Percentiles rank a stretch among this genome's conserved stretches.
phyloP scores from a whole-genome alignment of 2,888 invertebrate species.

The Laspeyria flexula region DNA sequence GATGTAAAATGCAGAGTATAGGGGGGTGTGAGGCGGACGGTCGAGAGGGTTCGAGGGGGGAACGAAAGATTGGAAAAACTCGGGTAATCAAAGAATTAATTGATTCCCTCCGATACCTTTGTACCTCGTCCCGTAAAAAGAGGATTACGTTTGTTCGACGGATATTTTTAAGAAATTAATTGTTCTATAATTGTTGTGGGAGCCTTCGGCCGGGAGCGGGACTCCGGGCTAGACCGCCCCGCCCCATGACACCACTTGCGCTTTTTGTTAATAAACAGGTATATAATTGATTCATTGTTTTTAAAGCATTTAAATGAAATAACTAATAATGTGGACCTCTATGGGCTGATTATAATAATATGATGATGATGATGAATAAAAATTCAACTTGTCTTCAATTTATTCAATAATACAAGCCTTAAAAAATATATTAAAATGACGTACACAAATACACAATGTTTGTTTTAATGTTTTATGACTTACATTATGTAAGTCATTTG shows the following conservation, averaged over 20 bases:
- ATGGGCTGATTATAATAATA: too few species aligned
- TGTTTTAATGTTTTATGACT: too few species aligned
- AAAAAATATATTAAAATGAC: too few species aligned
- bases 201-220: conserved; percentile 1
- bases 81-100: conserved; percentile 62
- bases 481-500: too few species aligned
- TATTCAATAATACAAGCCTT: too few species aligned
- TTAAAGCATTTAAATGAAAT: too few species aligned
- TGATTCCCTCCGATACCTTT: conserved; percentile 48
- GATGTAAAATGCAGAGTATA: conserved; percentile 37
- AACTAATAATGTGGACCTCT: too few species aligned
- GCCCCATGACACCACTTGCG: background rate
- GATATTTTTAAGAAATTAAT: conserved; percentile 33
- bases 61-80: conserved; percentile 47
- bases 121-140: conserved; percentile 30
- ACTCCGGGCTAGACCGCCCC: background rate
- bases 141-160: conserved; percentile 30
- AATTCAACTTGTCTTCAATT: too few species aligned
- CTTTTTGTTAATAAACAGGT: background rate
- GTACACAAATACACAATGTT: too few species aligned
- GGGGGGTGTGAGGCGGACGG: background rate
- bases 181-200: conserved; percentile 36
- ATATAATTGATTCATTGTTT: too few species aligned
- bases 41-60: background rate
- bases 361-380: too few species aligned